phyloP scores from a whole-genome alignment of 2,888 invertebrate species.

The Phaedon cochleariae region DNA sequence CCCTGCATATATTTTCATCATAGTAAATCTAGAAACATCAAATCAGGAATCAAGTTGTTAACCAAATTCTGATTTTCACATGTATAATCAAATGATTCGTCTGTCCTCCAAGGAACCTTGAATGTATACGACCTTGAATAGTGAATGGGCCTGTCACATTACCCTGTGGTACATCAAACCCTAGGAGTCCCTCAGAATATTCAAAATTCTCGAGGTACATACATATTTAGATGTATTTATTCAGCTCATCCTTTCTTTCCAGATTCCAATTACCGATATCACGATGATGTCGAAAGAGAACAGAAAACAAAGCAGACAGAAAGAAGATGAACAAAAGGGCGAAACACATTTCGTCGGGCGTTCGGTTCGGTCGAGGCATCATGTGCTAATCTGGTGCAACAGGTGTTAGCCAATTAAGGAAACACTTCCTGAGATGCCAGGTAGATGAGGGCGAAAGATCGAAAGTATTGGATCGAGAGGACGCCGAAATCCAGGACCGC shows the following conservation, averaged over 20 bases:
- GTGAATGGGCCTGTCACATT: too few relatives aligned
- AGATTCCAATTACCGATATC: conserved; percentile 1
- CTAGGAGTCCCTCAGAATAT: too few relatives aligned
- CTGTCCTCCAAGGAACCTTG: too few relatives aligned
- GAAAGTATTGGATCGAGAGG: conserved; percentile 50
- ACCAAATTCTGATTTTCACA: too few relatives aligned
- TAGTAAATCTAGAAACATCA: too few relatives aligned
- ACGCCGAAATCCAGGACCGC: conserved; percentile 35
- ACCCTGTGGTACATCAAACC: too few relatives aligned
- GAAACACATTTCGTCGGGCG: not conserved
- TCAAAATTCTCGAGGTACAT: too few relatives aligned
- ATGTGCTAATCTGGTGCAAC: conserved; percentile 45
- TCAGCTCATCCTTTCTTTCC: not conserved
- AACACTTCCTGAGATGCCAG: conserved; percentile 44
- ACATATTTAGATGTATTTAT: not conserved
- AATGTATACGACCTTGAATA: too few relatives aligned
- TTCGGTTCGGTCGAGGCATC: conserved; percentile 18
- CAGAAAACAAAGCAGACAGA: conserved; percentile 13
- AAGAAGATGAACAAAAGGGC: conserved; percentile 20
- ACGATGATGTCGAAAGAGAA: conserved; percentile 6
- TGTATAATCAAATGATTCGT: too few relatives aligned
- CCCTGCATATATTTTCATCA: too few relatives aligned
- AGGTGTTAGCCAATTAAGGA: conserved; percentile 50
- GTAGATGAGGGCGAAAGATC: conserved; percentile 34
- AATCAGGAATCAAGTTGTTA: too few relatives aligned